Base-by-base conservation (phyloP, 2,113 vertebrate genomes). In the Colossoma macropomum region DNA sequence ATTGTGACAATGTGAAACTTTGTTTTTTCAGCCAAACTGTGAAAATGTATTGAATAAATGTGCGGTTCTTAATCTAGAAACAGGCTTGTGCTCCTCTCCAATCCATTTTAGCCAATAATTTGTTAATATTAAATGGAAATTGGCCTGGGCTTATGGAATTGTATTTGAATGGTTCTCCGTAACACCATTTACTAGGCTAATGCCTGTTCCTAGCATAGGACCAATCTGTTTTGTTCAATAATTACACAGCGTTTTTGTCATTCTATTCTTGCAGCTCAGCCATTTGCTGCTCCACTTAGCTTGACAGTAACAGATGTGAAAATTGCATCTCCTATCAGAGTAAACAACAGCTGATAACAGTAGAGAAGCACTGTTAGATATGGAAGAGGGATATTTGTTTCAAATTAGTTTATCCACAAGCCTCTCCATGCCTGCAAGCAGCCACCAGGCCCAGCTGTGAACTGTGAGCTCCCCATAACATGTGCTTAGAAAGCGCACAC, bases 261-360 rank as follows among this genome's bases (percentile, higher is more conserved):
- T 92, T 90, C 90, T 89, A 91, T 91, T 92, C 88, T 89, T 88
- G 86, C 87, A 85, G 86, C 87, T 92, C 87, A 87, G 89, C 91
- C 91, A 93, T 94, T 93, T 93, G 89, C 90, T 91, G 93, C 92
- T 93, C 90, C 89, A 90, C 91, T 94, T 91, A 90, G 90, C 89
- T 90, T 87, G 92, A 93, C 91, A 90, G 90, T 86, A 92, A 93
- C 91, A 93, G 93, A 93, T 87, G 92, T 92, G 90, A 93, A 93
- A 92, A 90, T 93, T 92, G 88, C 90, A 91, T 91, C 90, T 92
- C 88, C 87, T 91, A 88, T 89, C 87, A 88, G 89, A 88, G 91
- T 93, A 91, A 90, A 90, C 91, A 91, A 89, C 88, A 91, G 89
- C 90, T 93, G 91, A 93, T 90, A 80, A 88, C 90, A 91, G 91